A percentile compares a stretch with the other conserved stretches of the same genome.
These are phyloP conservation scores for Bradysia coprophila DNA, from an alignment of 1,140 invertebrate genomes.

Conservation along the genomic window DNA sequence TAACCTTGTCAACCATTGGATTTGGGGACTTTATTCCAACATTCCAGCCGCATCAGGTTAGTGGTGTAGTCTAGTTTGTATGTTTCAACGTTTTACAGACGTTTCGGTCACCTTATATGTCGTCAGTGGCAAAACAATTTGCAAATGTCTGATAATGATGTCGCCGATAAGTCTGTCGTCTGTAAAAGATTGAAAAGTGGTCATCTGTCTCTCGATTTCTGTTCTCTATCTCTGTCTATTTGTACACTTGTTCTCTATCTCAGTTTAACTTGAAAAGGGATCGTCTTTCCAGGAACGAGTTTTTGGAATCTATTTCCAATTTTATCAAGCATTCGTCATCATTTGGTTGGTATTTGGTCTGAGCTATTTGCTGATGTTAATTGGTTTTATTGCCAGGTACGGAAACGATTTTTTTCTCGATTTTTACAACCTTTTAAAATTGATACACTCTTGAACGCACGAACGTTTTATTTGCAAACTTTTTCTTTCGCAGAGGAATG, in stretches of 20 bases:
- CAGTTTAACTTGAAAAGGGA: too few relatives aligned
- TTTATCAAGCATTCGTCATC: slow-evolving; percentile 22
- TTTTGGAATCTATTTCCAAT: slow-evolving; percentile 20
- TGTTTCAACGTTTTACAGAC: too few relatives aligned
- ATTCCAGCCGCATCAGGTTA: slow-evolving; percentile 1
- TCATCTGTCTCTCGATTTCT: too few relatives aligned
- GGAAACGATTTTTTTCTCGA: slow-evolving; percentile 1
- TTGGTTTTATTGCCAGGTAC: slow-evolving; percentile 59
- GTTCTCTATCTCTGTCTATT: too few relatives aligned
- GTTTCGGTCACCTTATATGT: too few relatives aligned
- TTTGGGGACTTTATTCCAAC: slow-evolving; percentile 82
- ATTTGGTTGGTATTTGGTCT: slow-evolving; percentile 82
- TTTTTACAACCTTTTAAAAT: too few relatives aligned
- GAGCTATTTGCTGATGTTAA: slow-evolving; percentile 79
- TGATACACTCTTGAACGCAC: too few relatives aligned
- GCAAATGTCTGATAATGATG: too few relatives aligned
- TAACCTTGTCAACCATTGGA: slow-evolving; percentile 84
- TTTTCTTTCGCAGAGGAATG: slow-evolving; percentile 15
- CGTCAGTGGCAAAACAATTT: too few relatives aligned
- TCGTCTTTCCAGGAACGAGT: slow-evolving; percentile 10
- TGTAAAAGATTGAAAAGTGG: too few relatives aligned
- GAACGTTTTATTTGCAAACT: not conserved
- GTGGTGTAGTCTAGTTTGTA: not conserved
- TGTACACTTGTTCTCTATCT: too few relatives aligned
- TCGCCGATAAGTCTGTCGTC: too few relatives aligned